Conservation (phyloP, 1,140 invertebrate genomes). For the Tetragnatha versicolor region DNA sequence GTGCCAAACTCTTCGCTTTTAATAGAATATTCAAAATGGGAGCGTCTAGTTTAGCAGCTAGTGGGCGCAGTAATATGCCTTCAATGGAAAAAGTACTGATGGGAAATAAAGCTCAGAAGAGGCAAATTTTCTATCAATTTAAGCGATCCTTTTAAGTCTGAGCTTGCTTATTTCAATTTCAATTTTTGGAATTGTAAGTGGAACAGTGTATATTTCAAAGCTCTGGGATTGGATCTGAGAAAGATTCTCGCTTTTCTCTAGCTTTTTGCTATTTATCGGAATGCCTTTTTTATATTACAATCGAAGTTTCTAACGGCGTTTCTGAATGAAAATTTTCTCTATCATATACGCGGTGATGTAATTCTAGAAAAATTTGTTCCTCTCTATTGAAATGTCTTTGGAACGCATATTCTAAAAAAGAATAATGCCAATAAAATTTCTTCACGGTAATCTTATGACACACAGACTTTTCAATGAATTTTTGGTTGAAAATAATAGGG, state of each 20-base stretch:
- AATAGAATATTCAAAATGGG: constrained; percentile 15
- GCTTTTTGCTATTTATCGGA: neutral
- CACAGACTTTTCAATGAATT: no score
- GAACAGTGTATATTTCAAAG: constrained; percentile 22
- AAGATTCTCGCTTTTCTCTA: neutral
- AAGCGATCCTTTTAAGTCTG: constrained; percentile 23
- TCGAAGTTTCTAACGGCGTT: neutral
- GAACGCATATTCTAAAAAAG: no score
- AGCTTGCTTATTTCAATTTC: constrained; percentile 31
- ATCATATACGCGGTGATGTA: no score
- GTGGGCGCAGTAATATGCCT: constrained; percentile 10
- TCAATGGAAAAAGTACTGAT: constrained; percentile 1
- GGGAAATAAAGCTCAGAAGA: constrained; percentile 4
- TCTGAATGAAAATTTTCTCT: neutral
- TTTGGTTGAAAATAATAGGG: no score
- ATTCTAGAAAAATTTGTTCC: no score
- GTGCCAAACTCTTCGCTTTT: no score
- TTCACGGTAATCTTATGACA: no score
- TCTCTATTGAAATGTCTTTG: no score
- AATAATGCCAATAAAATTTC: no score
- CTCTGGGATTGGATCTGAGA: neutral
- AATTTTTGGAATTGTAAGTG: constrained; percentile 16
- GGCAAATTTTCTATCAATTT: constrained; percentile 37
- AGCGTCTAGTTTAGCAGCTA: constrained; percentile 27
- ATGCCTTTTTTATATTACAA: neutral